Percentiles rank a stretch among this genome's conserved stretches.
These are phyloP conservation scores for Ahaetulla prasina DNA, from an alignment of 2,113 vertebrate species.

Conservation along the genomic window DNA sequence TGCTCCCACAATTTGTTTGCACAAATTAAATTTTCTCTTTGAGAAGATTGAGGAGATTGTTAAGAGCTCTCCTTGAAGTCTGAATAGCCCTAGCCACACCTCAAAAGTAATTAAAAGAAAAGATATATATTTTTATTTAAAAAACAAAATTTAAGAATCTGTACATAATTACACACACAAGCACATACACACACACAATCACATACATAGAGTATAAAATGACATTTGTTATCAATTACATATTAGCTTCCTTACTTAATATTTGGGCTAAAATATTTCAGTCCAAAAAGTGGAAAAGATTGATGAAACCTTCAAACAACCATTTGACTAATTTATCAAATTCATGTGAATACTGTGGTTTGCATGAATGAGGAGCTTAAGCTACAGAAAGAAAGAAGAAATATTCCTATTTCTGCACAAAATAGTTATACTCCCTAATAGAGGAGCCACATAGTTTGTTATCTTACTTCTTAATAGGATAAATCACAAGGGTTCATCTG, in stretches of 20 bases:
- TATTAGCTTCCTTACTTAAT: slow-evolving; percentile 4
- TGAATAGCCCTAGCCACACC: background rate
- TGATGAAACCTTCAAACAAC: background rate
- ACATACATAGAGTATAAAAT: background rate
- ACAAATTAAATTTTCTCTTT: background rate
- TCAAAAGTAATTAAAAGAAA: background rate
- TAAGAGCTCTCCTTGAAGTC: background rate
- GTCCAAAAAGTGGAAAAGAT: background rate
- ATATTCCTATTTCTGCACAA: background rate
- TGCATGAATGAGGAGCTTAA: background rate
- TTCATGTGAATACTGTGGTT: background rate
- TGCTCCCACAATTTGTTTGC: too few relatives aligned
- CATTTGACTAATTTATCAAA: background rate
- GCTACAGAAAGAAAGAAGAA: background rate
- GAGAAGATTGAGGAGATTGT: background rate
- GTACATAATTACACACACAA: background rate
- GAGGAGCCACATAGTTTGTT: background rate
- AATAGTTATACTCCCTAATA: background rate
- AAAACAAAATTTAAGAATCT: background rate
- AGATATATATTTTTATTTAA: background rate
- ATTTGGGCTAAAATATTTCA: background rate
- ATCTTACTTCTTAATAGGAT: background rate
- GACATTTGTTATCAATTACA: slow-evolving; percentile 20
- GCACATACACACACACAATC: background rate
- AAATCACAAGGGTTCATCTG: background rate